A percentile compares a stretch with the other conserved stretches of the same genome.
Conservation (phyloP, 2,888 invertebrate genomes). For the Druceiella hillmani region DNA sequence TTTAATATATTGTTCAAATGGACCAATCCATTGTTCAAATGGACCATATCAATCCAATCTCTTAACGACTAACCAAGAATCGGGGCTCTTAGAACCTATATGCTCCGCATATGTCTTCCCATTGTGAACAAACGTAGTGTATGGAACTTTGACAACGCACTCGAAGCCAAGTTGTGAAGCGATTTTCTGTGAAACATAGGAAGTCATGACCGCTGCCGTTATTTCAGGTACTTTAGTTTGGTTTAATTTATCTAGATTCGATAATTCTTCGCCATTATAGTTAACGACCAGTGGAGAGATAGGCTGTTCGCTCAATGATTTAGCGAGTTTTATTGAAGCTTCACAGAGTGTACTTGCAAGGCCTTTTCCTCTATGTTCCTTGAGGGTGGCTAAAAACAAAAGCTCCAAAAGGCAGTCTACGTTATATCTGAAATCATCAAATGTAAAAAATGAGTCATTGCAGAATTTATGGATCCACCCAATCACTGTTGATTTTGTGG, state of each 20-base stretch:
- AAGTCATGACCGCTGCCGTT: constrained; percentile 58
- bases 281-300: constrained; percentile 31
- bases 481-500: too few species aligned
- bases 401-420: constrained; percentile 60
- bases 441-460: too few species aligned
- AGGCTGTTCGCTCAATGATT: constrained; percentile 37
- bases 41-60: too few species aligned
- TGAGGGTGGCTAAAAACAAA: constrained; percentile 59
- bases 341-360: constrained; percentile 50
- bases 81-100: constrained; percentile 37
- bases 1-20: too few species aligned
- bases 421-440: constrained; percentile 47
- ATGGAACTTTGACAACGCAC: constrained; percentile 45
- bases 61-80: too few species aligned
- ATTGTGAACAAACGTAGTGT: constrained; percentile 48
- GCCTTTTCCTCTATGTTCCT: constrained; percentile 44
- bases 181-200: constrained; percentile 52
- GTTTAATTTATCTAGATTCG: constrained; percentile 33
- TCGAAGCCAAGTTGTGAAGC: constrained; percentile 49
- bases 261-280: constrained; percentile 40
- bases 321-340: constrained; percentile 50
- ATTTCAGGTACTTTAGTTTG: constrained; percentile 40
- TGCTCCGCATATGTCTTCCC: constrained; percentile 56
- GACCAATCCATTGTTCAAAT: too few species aligned
- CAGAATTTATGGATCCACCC: too few species aligned